Conservation (phyloP, 1,140 invertebrate genomes). For the Orius insidiosus region DNA sequence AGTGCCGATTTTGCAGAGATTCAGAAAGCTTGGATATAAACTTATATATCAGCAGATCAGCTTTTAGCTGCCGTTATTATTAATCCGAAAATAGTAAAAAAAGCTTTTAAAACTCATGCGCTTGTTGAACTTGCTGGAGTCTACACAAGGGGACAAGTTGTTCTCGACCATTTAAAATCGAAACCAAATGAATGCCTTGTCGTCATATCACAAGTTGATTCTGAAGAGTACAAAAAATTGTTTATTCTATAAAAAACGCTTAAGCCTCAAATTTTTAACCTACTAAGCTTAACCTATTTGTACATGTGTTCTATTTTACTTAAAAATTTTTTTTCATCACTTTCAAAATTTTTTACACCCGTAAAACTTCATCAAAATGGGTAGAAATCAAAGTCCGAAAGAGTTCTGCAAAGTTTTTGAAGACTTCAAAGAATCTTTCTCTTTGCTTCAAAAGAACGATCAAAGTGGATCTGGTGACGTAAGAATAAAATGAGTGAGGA, state of each 20-base stretch:
- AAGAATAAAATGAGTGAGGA: no score
- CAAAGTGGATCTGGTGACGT: no score
- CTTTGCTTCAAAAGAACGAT: no score
- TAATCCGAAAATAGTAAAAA: conserved; percentile 22
- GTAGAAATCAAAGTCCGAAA: no score
- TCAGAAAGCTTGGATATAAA: conserved; percentile 4
- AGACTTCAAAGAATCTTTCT: no score
- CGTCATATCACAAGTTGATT: conserved; percentile 30
- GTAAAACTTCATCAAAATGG: no score
- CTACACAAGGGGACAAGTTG: conserved; percentile 38
- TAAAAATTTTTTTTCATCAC: no score
- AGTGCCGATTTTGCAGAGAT: conserved; percentile 5
- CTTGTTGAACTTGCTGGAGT: conserved; percentile 13
- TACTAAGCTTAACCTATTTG: no score
- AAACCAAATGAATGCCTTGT: conserved; percentile 30
- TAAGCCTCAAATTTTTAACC: no score
- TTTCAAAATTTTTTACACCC: no score
- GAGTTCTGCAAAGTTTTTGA: no score
- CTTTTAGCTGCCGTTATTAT: conserved; percentile 12
- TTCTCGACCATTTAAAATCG: conserved; percentile 34
- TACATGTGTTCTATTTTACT: no score
- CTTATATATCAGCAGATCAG: conserved; percentile 15
- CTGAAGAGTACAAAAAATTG: conserved; percentile 8
- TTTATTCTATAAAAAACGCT: neutral
- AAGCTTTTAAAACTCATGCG: conserved; percentile 3